Evolutionary conservation across 1,140 invertebrate genomes (phyloP).

Genomic region (Maconellicoccus hirsutus): DNA sequence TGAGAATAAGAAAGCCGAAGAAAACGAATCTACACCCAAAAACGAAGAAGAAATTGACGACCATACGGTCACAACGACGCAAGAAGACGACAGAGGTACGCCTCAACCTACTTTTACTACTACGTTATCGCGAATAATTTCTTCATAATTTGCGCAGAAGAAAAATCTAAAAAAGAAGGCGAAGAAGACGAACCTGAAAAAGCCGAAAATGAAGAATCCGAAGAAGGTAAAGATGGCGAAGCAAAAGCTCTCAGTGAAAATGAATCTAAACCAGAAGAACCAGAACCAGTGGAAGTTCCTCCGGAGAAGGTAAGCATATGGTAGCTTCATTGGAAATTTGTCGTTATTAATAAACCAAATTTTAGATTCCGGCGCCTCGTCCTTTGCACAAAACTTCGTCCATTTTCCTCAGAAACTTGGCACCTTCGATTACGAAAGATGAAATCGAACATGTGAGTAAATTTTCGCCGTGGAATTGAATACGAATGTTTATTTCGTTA

Average conservation of each 20-base stretch:
- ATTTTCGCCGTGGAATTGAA: neutral
- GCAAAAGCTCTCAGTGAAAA: neutral
- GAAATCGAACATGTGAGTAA: constrained; percentile 85
- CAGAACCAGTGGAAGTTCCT: neutral
- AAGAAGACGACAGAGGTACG: neutral
- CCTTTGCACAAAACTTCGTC: constrained; percentile 87
- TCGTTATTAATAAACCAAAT: neutral
- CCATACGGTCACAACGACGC: constrained; percentile 1
- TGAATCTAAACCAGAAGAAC: constrained; percentile 12
- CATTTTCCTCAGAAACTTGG: constrained; percentile 91
- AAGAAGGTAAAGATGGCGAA: constrained; percentile 35
- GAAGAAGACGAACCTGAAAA: constrained; percentile 30
- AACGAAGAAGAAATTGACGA: constrained; percentile 2
- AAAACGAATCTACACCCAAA: neutral
- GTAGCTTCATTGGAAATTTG: neutral
- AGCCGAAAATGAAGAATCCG: constrained; percentile 33
- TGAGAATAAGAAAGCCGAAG: constrained; percentile 6
- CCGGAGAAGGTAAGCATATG: neutral
- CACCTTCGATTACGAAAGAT: constrained; percentile 87
- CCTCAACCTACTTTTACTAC: constrained; percentile 25
- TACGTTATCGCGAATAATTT: neutral
- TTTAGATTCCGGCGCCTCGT: constrained; percentile 41
- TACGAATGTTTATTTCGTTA: too few species aligned
- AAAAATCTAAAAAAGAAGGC: constrained; percentile 28
- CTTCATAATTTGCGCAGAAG: constrained; percentile 28